Evolutionary conservation across 2,797 vertebrate genomes (phyloP), one percentile per base, ranked within the genome.

Genomic region (Orientallactaga sibirica): DNA sequence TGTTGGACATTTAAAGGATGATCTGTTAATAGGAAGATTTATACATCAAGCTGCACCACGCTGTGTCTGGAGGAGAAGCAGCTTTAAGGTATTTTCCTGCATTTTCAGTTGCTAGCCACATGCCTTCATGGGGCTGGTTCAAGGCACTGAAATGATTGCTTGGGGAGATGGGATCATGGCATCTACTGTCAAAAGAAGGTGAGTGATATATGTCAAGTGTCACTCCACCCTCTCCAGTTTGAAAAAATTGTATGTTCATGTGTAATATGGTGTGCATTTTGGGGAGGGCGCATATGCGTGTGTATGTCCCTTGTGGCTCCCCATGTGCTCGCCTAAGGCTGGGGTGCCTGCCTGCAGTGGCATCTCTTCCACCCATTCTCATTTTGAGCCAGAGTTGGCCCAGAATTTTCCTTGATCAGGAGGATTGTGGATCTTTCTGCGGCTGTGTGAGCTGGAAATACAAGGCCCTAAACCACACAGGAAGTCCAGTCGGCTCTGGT

Each of bases 1-100:
- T 95, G 80, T 84, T 93, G 87, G 89, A 62, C 25, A 77, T 29
- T 25, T 77, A 74, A 22, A 3, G 29, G 43, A 61, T 87, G 25
- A 24, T 85, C 62, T 89, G 27, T 86, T 78, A n/a, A 33, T 67
- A 33, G 87, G 93, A 95, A 83, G 15, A 22, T 92, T 96, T 96
- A 16, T 83, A 25, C 82, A 90, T 14, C 7, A 7, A 92, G 43
- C 61, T 79, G 74, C 43, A 27, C 79, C 55, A 29, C 41, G 52
- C 62, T 16, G 0, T 71, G 27, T 78, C n/a, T 73, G 55, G 1
- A 20, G 33, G 48, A 78, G 24, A 91, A 93, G 89, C 37, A 71
- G 41, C 48, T 92, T 86, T 92, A 25, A 88, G 68, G 48, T 6
- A 20, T 55, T 88, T 91, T 83, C 62, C 77, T 48, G 29, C 74